Evolutionary conservation across 2,797 vertebrate genomes (phyloP).

Genomic region (Artibeus lituratus): DNA sequence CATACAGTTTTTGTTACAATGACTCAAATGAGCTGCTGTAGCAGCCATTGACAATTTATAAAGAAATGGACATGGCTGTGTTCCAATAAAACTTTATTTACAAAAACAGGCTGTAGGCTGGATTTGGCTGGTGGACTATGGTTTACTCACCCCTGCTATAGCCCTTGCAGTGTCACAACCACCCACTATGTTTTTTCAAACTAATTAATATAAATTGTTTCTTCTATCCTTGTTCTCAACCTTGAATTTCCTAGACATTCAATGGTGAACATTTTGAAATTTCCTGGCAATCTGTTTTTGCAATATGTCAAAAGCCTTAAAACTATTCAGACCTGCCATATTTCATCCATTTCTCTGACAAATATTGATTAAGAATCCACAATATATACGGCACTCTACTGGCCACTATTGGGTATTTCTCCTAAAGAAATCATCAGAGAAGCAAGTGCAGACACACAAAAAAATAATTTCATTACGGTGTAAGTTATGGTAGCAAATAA

Average conservation of each 20-base stretch:
- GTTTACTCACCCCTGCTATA: background rate
- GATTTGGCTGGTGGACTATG: background rate
- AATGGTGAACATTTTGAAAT: background rate
- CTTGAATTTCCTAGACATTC: background rate
- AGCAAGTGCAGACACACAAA: background rate
- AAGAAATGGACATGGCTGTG: background rate
- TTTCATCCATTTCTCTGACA: background rate
- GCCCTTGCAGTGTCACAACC: background rate
- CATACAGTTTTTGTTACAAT: background rate
- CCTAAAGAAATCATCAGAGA: background rate
- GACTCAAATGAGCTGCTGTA: background rate
- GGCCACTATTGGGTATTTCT: background rate
- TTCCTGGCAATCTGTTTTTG: background rate
- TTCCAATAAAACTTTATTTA: constrained; percentile 20
- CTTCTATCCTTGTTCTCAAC: background rate
- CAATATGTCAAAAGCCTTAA: background rate
- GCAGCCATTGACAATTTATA: background rate
- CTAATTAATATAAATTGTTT: background rate
- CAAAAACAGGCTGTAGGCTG: background rate
- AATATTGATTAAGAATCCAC: background rate
- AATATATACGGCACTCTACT: background rate
- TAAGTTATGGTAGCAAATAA: background rate
- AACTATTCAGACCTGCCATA: background rate
- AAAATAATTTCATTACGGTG: background rate
- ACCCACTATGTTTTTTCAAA: background rate